phyloP scores from a whole-genome alignment of 2,113 vertebrate genomes.

The Phyllostomus hastatus region DNA sequence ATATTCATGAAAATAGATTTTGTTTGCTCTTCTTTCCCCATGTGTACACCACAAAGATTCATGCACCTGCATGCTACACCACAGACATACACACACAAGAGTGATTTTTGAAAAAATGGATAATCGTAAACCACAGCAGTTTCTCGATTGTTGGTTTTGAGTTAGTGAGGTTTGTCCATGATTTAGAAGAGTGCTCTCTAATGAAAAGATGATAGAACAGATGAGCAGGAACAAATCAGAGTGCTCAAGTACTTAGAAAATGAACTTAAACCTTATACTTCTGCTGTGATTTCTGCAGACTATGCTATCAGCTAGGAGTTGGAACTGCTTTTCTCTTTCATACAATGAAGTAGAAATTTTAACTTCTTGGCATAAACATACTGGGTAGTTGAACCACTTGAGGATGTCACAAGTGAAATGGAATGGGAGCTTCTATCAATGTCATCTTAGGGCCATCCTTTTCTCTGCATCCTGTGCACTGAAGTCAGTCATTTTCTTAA shows the following conservation, averaged over 20 bases:
- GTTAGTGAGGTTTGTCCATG: not conserved
- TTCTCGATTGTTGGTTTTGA: not conserved
- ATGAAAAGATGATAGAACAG: conserved; percentile 39
- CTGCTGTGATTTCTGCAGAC: not conserved
- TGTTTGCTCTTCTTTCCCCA: not conserved
- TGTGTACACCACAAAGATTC: not conserved
- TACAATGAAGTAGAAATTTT: conserved; percentile 15
- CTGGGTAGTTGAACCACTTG: conserved; percentile 41
- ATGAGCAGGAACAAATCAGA: not conserved
- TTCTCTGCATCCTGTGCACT: conserved; percentile 19
- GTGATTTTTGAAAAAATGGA: no score
- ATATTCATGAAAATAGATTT: not conserved
- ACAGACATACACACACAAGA: not conserved
- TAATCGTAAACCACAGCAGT: not conserved
- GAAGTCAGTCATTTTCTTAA: conserved; percentile 54
- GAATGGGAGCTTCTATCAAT: not conserved
- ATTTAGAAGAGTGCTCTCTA: not conserved
- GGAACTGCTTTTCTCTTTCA: conserved; percentile 42
- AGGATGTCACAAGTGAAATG: conserved; percentile 31
- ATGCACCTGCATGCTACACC: accelerated
- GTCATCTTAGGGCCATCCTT: not conserved
- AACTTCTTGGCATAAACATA: not conserved
- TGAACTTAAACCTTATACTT: not conserved
- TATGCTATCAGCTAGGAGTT: not conserved
- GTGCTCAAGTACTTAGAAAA: conserved; percentile 25